These are phyloP conservation scores for Archips xylosteana DNA, from an alignment of 2,888 invertebrate genomes.

Conservation along the genomic window DNA sequence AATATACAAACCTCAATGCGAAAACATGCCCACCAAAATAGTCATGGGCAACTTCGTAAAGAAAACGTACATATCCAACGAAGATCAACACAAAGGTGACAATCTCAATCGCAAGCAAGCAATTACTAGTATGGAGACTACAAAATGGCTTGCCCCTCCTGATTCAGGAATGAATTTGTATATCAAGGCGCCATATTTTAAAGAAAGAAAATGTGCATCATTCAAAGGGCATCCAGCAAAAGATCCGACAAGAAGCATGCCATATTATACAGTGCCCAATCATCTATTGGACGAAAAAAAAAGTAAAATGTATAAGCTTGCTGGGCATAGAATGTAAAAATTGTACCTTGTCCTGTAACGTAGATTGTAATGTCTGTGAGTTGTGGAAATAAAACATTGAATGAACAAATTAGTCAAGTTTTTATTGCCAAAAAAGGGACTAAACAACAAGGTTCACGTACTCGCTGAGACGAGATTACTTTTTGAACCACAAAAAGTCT, in stretches of 20 bases:
- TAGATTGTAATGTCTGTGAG: constrained; percentile 12
- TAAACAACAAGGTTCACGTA: not conserved
- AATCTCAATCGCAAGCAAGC: constrained; percentile 63
- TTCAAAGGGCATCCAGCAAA: constrained; percentile 29
- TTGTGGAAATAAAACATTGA: constrained; percentile 22
- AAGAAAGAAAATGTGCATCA: constrained; percentile 42
- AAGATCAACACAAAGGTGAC: constrained; percentile 56
- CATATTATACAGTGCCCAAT: constrained; percentile 52
- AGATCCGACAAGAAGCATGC: constrained; percentile 43
- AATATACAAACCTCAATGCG: constrained; percentile 50
- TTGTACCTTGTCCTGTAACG: not conserved
- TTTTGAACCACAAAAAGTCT: constrained; percentile 49
- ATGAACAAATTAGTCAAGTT: not conserved
- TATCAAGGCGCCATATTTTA: constrained; percentile 41
- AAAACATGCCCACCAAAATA: constrained; percentile 59
- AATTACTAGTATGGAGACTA: constrained; percentile 59
- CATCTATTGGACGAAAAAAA: constrained; percentile 66
- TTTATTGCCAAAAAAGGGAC: constrained; percentile 12
- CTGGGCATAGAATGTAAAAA: constrained; percentile 64
- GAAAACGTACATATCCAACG: constrained; percentile 56
- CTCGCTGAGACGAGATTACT: constrained; percentile 33
- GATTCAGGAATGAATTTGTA: constrained; percentile 49
- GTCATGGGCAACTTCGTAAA: constrained; percentile 59
- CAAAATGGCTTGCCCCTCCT: constrained; percentile 52
- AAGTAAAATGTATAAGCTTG: constrained; percentile 74